These are phyloP conservation scores for Heliornis fulica DNA, from an alignment of 2,113 vertebrate species.

Conservation along the genomic window DNA sequence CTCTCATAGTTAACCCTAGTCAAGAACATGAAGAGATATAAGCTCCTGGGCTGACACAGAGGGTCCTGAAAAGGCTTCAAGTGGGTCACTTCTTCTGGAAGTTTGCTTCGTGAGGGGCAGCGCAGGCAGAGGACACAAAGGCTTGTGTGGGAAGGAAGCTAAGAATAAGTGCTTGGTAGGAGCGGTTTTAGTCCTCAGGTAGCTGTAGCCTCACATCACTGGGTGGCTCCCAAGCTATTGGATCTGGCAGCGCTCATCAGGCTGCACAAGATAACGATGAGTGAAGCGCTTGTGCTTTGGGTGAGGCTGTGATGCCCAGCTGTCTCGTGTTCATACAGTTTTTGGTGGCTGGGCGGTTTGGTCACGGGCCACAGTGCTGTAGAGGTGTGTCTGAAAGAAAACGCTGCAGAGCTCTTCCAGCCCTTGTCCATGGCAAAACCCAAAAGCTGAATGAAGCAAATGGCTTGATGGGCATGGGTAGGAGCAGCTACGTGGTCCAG, in stretches of 20 bases:
- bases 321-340: accelerated
- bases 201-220: accelerated
- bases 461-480: accelerated
- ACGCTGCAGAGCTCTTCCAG: background rate
- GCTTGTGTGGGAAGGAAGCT: background rate
- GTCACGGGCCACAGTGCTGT: accelerated
- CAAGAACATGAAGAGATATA: accelerated
- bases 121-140: background rate
- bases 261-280: background rate
- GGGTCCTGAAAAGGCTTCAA: background rate
- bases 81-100: background rate
- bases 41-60: background rate
- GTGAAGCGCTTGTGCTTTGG: background rate
- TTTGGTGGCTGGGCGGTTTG: background rate
- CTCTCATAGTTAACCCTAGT: background rate
- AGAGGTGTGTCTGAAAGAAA: background rate
- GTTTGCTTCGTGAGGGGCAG: background rate
- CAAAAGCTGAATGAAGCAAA: background rate
- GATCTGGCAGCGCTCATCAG: background rate
- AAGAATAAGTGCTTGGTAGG: background rate
- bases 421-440: background rate
- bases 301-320: background rate
- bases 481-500: background rate
- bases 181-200: background rate
- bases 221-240: background rate